These are phyloP conservation scores for Arenaria interpres DNA, from an alignment of 2,113 vertebrate species.

Conservation along the genomic window DNA sequence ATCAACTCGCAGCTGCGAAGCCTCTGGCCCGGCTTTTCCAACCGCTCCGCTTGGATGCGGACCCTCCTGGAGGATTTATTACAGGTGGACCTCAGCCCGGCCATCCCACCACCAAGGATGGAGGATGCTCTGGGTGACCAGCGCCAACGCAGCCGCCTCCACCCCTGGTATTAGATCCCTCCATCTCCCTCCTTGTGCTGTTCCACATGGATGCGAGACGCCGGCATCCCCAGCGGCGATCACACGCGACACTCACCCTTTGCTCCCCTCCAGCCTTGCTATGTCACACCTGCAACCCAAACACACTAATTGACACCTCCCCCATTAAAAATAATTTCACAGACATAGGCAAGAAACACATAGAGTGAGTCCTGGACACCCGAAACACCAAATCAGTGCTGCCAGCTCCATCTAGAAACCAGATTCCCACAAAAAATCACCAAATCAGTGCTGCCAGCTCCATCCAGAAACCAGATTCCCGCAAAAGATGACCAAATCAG, in stretches of 20 bases:
- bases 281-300: background rate
- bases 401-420: too few relatives aligned
- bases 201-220: accelerated
- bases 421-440: too few relatives aligned
- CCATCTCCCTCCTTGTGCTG: too few relatives aligned
- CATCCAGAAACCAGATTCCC: too few relatives aligned
- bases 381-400: too few relatives aligned
- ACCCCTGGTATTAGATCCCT: background rate
- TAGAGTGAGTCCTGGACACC: background rate
- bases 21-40: background rate
- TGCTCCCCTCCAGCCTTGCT: background rate
- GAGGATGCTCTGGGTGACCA: background rate
- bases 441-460: too few relatives aligned
- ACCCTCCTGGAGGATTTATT: background rate
- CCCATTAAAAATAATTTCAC: background rate
- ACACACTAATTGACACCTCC: background rate
- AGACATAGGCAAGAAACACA: background rate
- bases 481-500: too few relatives aligned
- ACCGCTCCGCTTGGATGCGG: accelerated
- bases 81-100: background rate
- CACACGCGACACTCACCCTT: background rate
- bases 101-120: background rate
- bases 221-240: accelerated
- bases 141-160: accelerated
- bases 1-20: background rate